Evolutionary conservation across 2,888 invertebrate species (phyloP).

Genomic region (Dicycla oo): DNA sequence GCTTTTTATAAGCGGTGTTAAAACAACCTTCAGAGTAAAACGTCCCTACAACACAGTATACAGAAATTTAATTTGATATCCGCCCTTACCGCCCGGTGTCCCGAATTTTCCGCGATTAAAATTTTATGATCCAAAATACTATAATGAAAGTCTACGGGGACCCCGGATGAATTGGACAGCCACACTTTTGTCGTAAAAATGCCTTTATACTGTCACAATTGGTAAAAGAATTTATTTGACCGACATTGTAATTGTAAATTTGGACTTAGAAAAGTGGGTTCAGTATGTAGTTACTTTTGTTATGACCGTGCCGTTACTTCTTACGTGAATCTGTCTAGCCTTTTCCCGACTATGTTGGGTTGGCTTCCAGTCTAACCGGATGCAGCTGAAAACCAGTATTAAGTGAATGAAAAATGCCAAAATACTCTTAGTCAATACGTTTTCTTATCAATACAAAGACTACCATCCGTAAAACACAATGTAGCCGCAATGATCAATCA

Average conservation of each 20-base stretch:
- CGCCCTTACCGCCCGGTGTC: slow-evolving; percentile 39
- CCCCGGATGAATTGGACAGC: slow-evolving; percentile 59
- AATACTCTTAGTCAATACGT: no score
- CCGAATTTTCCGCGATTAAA: slow-evolving; percentile 65
- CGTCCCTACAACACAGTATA: slow-evolving; percentile 27
- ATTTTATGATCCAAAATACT: slow-evolving; percentile 65
- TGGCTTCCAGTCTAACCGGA: no score
- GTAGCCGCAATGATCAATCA: not conserved
- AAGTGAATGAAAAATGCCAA: no score
- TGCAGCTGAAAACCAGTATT: no score
- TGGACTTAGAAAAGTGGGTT: slow-evolving; percentile 23
- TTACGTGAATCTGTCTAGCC: no score
- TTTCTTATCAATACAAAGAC: no score
- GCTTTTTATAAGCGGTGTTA: slow-evolving; percentile 28
- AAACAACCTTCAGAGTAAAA: slow-evolving; percentile 40
- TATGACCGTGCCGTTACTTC: not conserved
- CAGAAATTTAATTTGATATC: slow-evolving; percentile 64
- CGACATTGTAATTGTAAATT: slow-evolving; percentile 38
- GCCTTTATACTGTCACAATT: slow-evolving; percentile 67
- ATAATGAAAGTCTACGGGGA: slow-evolving; percentile 62
- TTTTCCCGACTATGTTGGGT: no score
- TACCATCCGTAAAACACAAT: no score
- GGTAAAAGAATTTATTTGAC: slow-evolving; percentile 57
- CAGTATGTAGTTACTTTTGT: slow-evolving; percentile 11
- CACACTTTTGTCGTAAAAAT: slow-evolving; percentile 68